These are phyloP conservation scores for Calephelis nemesis DNA, from an alignment of 1,140 invertebrate species.

Conservation along the genomic window DNA sequence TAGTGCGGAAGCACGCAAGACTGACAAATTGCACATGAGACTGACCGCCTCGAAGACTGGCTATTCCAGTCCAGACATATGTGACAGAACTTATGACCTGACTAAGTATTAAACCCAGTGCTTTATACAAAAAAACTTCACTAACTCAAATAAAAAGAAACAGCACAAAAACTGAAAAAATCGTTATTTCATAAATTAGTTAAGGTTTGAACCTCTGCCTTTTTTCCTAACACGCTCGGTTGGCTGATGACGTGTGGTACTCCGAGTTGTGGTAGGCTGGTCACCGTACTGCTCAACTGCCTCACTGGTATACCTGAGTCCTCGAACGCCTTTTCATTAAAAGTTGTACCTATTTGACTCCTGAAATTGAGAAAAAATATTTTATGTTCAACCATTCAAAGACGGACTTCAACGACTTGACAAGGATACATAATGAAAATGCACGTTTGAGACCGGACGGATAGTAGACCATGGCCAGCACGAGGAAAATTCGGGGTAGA, in stretches of 20 bases:
- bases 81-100: no score
- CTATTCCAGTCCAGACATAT: no score
- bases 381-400: not conserved
- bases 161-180: constrained; percentile 42
- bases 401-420: no score
- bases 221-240: constrained; percentile 81
- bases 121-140: constrained; percentile 44
- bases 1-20: no score
- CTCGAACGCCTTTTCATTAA: constrained; percentile 97
- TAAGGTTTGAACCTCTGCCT: constrained; percentile 82
- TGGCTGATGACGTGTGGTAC: constrained; percentile 64
- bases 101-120: constrained; percentile 18
- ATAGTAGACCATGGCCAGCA: no score
- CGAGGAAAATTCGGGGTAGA: no score
- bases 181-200: no score
- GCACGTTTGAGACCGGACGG: no score
- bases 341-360: constrained; percentile 91
- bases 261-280: constrained; percentile 47
- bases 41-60: no score
- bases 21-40: no score
- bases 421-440: no score
- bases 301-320: constrained; percentile 92
- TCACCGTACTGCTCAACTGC: constrained; percentile 76
- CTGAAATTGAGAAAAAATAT: constrained; percentile 76
- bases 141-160: constrained; percentile 48